Percentiles rank a stretch among this genome's conserved stretches.
Conservation (phyloP, 2,797 vertebrate genomes). For the Pipistrellus nathusii region DNA sequence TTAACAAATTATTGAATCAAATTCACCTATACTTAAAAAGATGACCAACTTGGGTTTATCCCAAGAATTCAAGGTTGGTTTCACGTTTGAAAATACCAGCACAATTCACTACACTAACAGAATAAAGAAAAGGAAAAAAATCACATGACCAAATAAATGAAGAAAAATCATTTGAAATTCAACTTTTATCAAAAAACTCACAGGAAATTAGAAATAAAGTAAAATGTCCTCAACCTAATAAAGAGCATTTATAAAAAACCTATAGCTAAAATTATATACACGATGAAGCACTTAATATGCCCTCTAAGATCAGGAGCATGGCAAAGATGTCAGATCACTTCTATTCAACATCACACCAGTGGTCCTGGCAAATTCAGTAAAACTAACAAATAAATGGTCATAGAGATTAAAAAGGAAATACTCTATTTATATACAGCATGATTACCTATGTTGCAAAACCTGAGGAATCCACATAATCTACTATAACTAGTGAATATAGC, state of each 20-base stretch:
- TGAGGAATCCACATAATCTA: not conserved
- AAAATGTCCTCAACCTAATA: not conserved
- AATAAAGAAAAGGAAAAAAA: not conserved
- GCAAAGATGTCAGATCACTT: not conserved
- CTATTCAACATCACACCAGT: not conserved
- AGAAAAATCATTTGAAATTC: not conserved
- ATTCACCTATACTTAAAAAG: not conserved
- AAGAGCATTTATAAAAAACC: not conserved
- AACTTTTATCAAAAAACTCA: constrained; percentile 12
- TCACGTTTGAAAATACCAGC: not conserved
- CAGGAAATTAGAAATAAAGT: not conserved
- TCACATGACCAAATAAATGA: not conserved
- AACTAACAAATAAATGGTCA: not conserved
- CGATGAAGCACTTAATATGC: not conserved
- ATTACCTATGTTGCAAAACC: not conserved
- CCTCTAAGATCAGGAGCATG: not conserved
- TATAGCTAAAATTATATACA: not conserved
- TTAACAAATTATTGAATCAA: constrained; percentile 10
- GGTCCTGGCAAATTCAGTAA: not conserved
- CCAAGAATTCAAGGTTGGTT: not conserved
- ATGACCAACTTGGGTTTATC: not conserved
- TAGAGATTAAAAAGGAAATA: not conserved
- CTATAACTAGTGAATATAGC: not conserved
- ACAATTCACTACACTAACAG: not conserved
- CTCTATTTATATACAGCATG: not conserved